phyloP scores from a whole-genome alignment of 2,797 vertebrate genomes.

The Alfaro cultratus region DNA sequence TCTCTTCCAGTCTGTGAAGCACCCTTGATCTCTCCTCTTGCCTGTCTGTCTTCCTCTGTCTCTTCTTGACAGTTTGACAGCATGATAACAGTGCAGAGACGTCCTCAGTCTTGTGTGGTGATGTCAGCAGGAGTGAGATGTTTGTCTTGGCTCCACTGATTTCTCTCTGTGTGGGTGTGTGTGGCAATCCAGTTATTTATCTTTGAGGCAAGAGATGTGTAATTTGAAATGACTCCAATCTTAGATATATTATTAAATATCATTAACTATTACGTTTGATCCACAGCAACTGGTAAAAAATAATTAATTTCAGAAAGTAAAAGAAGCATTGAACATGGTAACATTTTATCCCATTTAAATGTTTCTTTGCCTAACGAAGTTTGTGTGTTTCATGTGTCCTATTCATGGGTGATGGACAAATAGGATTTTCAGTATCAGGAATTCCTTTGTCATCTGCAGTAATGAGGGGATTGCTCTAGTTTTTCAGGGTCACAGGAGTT shows the following conservation, averaged over 20 bases:
- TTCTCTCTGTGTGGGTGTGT: constrained; percentile 56
- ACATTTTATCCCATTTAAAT: not conserved
- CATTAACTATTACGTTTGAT: not conserved
- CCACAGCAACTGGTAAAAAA: not conserved
- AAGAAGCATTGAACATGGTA: not conserved
- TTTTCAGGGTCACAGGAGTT: not conserved
- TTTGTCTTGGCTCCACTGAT: constrained; percentile 68
- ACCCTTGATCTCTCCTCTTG: constrained; percentile 63
- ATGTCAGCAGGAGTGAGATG: constrained; percentile 72
- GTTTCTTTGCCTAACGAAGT: not conserved
- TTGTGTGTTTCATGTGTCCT: not conserved
- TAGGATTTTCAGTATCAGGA: not conserved
- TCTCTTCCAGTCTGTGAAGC: constrained; percentile 52
- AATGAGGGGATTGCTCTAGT: not conserved
- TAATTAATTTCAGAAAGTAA: not conserved
- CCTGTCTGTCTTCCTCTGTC: constrained; percentile 68
- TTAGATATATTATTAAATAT: constrained; percentile 2
- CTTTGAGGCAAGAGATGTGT: not conserved
- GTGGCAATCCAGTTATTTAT: constrained; percentile 41
- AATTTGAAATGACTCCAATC: not conserved
- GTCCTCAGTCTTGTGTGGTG: constrained; percentile 68
- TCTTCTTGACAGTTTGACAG: constrained; percentile 75
- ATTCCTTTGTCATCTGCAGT: not conserved
- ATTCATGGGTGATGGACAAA: not conserved
- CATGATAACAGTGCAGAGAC: constrained; percentile 65